Evolutionary conservation across 1,140 invertebrate genomes (phyloP).

Genomic region (Drosophila pandora): DNA sequence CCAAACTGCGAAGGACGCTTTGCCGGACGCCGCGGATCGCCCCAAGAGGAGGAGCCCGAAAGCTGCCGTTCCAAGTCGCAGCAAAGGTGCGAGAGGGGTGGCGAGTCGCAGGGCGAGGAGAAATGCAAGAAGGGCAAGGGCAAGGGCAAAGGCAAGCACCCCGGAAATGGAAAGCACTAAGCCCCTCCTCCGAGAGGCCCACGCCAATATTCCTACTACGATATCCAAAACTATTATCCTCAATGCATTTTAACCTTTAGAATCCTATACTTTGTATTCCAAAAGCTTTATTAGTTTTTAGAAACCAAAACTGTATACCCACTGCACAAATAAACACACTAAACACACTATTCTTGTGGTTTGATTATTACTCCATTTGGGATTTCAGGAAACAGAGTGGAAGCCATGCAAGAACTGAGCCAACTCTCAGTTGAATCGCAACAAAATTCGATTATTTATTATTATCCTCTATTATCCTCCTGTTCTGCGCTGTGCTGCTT

Average conservation of each 20-base stretch:
- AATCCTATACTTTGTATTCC: background rate
- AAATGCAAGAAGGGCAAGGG: slow-evolving; percentile 7
- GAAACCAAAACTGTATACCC: background rate
- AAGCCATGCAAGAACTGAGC: no score
- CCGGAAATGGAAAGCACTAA: slow-evolving; percentile 1
- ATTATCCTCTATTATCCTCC: background rate
- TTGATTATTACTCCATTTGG: no score
- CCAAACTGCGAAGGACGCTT: no score
- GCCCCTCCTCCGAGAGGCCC: background rate
- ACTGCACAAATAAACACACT: background rate
- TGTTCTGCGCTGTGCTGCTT: background rate
- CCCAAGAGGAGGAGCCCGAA: no score
- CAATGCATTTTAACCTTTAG: background rate
- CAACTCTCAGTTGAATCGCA: background rate
- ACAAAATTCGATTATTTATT: background rate
- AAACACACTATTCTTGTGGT: background rate
- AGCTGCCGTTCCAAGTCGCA: slow-evolving; percentile 6
- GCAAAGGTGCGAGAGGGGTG: background rate
- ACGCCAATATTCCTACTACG: background rate
- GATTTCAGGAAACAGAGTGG: no score
- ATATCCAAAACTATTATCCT: background rate
- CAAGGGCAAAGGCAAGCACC: slow-evolving; percentile 3
- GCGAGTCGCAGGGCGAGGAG: background rate
- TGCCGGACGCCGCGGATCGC: no score
- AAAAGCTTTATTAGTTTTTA: background rate